A percentile compares a stretch with the other conserved stretches of the same genome.
phyloP scores from a whole-genome alignment of 1,140 invertebrate species.

The Caenorhabditis elegans region WBcel235 BX284606.5:900501-901000 shows the following conservation, averaged over 20 bases:
- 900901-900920: too few relatives aligned
- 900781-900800: too few relatives aligned
- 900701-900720: constrained; percentile 35
- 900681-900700: constrained; percentile 39
- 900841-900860: too few relatives aligned
- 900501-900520: constrained; percentile 35
- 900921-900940: too few relatives aligned
- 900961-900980: too few relatives aligned
- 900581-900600: background rate
- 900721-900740: constrained; percentile 13
- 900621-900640: background rate
- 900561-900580: constrained; percentile 14
- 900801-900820: too few relatives aligned
- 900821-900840: too few relatives aligned
- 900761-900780: too few relatives aligned
- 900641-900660: constrained; percentile 37
- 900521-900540: constrained; percentile 38
- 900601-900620: background rate
- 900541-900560: constrained; percentile 25
- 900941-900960: too few relatives aligned
- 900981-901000: too few relatives aligned
- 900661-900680: constrained; percentile 40
- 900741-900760: background rate
- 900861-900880: too few relatives aligned
- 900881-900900: too few relatives aligned